These are phyloP conservation scores for Melanophora roralis DNA, from an alignment of 2,888 invertebrate genomes.

Conservation along the genomic window DNA sequence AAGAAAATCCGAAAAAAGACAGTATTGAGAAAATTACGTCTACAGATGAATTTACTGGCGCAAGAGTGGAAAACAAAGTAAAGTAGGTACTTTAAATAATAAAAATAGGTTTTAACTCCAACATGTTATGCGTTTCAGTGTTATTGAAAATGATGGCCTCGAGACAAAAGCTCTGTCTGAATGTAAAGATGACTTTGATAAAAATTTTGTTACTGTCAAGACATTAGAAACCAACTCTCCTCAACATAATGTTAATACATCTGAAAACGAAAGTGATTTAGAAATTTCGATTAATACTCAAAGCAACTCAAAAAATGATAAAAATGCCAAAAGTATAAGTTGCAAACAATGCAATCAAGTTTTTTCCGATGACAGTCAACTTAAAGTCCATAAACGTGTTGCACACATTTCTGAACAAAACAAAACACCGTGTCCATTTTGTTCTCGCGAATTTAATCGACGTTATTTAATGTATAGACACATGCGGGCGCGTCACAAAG, in stretches of 20 bases:
- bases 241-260: neutral
- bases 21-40: neutral
- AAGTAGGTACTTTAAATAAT: neutral
- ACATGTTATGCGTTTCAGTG: neutral
- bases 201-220: conserved; percentile 17
- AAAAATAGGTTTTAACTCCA: neutral
- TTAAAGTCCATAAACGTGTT: conserved; percentile 81
- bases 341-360: conserved; percentile 82
- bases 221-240: conserved; percentile 32
- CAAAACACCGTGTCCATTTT: conserved; percentile 79
- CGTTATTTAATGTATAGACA: conserved; percentile 81
- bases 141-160: conserved; percentile 14
- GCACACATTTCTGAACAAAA: conserved; percentile 79
- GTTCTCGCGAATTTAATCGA: conserved; percentile 80
- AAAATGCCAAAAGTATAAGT: conserved; percentile 51
- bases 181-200: conserved; percentile 18
- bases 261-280: conserved; percentile 31
- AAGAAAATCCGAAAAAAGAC: conserved; percentile 28
- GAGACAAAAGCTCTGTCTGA: conserved; percentile 16
- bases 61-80: conserved; percentile 1
- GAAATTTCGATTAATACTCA: conserved; percentile 40
- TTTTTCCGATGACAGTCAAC: conserved; percentile 81
- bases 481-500: conserved; percentile 74
- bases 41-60: neutral
- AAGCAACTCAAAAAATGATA: conserved; percentile 74